Base-by-base conservation (phyloP, 37 sponge, comb jelly and placozoan species). In the Crambe crambe region DNA sequence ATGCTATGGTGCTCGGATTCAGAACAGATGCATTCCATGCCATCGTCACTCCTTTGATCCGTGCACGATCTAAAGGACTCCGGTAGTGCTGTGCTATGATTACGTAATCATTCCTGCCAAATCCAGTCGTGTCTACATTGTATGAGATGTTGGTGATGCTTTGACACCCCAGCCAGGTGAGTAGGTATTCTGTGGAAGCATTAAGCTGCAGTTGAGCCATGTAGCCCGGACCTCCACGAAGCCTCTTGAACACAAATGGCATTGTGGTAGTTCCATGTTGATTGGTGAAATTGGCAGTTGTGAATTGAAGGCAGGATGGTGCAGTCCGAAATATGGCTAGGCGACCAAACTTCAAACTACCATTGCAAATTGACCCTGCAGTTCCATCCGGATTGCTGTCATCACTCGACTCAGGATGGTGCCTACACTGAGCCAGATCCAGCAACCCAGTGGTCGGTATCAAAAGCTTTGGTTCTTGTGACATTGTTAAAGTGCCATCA, bases 131-230 rank as follows among this genome's bases (percentile, higher is more conserved):
- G 40, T 65, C 32, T 0, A 75, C 39, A 27, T 36, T 51, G 56
- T 94, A 94, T 0, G 82, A 73, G 42, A 89, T 80, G 65, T 94
- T 94, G 22, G 91, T 87, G 25, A 91, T 64, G 5, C 56, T 58
- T 0, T 36, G 51, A 8, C 80, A 78, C 0, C 76, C 68, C 20
- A 66, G 36, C 89, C 89, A 94, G 3, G 35, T n/a, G 35, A 94
- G 65, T 12, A 60, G 35, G 61, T 87, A 91, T 42, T 70, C 59
- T 18, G 59, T 3, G 61, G n/a, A n/a, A 18, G 44, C 22, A 42
- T 86, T 86, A 2, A 82, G 44, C 2, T 89, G 84, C 6, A 96
- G 84, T 12, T 84, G 74, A 3, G 88, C 93, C 97, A 96, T 96
- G 78, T 87, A 79, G 0, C 94, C 97, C 36, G 86, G 79, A 23